Conservation (phyloP, 2,888 invertebrate species). For the Volucella bombylans region DNA sequence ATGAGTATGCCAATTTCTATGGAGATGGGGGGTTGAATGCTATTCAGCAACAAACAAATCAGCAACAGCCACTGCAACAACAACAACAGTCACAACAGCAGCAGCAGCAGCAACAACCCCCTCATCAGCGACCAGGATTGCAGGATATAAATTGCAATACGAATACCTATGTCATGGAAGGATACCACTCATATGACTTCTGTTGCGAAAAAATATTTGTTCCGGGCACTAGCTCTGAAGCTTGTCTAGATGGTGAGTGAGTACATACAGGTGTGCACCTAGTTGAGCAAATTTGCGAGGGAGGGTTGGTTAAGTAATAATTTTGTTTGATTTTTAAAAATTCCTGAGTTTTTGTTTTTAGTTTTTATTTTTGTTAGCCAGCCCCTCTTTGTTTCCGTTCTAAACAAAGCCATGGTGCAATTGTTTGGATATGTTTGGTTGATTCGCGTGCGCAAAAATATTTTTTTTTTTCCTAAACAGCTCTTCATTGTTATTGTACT, state of each 20-base stretch:
- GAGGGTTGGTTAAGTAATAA: not conserved
- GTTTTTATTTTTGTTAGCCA: no score
- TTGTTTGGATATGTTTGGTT: not conserved
- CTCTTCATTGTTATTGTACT: no score
- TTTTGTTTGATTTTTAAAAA: not conserved
- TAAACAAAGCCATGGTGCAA: no score
- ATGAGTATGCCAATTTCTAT: constrained; percentile 50
- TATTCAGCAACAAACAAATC: constrained; percentile 39
- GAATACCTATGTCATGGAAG: constrained; percentile 69
- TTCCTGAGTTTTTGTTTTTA: not conserved
- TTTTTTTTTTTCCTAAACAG: not conserved
- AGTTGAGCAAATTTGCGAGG: not conserved
- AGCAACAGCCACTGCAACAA: constrained; percentile 27
- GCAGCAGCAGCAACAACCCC: constrained; percentile 36
- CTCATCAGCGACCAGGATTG: constrained; percentile 28
- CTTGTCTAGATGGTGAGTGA: constrained; percentile 55
- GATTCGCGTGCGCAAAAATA: not conserved
- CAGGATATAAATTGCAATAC: constrained; percentile 68
- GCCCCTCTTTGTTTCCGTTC: no score
- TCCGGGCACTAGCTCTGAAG: constrained; percentile 43
- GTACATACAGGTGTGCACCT: not conserved
- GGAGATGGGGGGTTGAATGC: constrained; percentile 49
- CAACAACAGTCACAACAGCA: constrained; percentile 29
- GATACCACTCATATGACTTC: constrained; percentile 70
- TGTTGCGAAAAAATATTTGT: constrained; percentile 70